Base-by-base conservation (phyloP, 2,113 vertebrate species). In the Tragelaphus buxtoni region DNA sequence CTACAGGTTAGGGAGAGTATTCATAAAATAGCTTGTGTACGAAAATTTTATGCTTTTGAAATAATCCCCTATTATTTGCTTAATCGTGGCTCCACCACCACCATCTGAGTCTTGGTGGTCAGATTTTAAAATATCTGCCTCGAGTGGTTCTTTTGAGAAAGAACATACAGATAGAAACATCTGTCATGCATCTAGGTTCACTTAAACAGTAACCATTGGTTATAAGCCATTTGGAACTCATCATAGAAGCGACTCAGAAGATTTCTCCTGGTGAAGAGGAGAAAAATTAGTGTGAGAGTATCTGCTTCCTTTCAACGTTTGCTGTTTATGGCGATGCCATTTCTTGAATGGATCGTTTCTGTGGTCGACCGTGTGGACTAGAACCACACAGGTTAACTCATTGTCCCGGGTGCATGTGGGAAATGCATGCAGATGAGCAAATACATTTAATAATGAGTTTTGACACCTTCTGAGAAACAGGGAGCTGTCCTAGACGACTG, bases 281-380 rank as follows among this genome's bases (percentile, higher is more conserved):
- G 39, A 24, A 51, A 60, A 51, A 53, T 7, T 1, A n/a, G 7
- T 0, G 0, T 14, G 58, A 42, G 17, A 5, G 35, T 61, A 8
- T 56, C 55, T 51, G n/a, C 17, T 20, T 53, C 26, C 53, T 53
- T 42, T 45, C n/a, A 49, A 18, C 74, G 58, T 49, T 30, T 58
- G 16, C 56, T 3, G 1, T 16, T 39, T 9, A 14, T 3, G 42
- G 61, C 3, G 12, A 4, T n/a, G 51, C 7, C 1, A 0, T 47
- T 81, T 53, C 42, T 53, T 51, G 26, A 72, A 16, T 35, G 89
- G 42, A 14, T 42, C 2, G 13, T 81, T 45, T 51, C 12, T 24
- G 9, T 61, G 18, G 45, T 8, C 2, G 63, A 39, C 55, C 13
- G 0, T 55, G 20, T 82, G 55, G 24, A 30, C 76, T 47, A 16